Evolutionary conservation across 2,113 vertebrate species (phyloP).

Genomic region (Noctilio leporinus): DNA sequence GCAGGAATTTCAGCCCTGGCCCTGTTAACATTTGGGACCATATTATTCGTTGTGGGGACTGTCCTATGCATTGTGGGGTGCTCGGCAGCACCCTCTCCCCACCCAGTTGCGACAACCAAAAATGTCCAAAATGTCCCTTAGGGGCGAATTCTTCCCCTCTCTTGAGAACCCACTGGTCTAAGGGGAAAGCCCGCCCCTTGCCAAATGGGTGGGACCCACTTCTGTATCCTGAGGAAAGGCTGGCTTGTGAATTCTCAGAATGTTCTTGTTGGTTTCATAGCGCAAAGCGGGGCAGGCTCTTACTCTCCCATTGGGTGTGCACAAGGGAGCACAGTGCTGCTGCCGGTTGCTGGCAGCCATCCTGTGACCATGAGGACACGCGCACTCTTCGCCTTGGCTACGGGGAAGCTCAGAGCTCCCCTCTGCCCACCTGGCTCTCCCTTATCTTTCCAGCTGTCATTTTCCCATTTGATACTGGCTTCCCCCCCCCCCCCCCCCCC

Average conservation of each 20-base stretch:
- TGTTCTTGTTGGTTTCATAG: not conserved
- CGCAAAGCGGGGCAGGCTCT: not conserved
- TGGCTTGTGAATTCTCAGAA: not conserved
- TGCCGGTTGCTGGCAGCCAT: not conserved
- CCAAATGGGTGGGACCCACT: not conserved
- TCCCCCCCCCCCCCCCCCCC: not conserved
- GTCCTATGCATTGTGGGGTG: not conserved
- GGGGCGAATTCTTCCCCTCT: not conserved
- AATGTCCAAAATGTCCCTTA: not conserved
- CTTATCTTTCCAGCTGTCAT: not conserved
- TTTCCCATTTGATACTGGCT: not conserved
- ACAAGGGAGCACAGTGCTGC: not conserved
- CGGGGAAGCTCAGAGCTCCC: not conserved
- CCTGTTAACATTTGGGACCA: not conserved
- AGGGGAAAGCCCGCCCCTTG: not conserved
- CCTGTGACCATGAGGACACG: not conserved
- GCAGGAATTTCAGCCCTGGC: not conserved
- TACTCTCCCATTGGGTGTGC: not conserved
- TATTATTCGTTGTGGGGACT: not conserved
- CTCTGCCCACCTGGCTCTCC: not conserved
- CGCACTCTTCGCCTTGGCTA: not conserved
- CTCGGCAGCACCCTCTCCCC: not conserved
- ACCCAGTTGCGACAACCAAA: not conserved
- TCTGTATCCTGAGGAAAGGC: not conserved
- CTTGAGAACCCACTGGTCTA: not conserved